These are phyloP conservation scores for Paralichthys olivaceus DNA, from an alignment of 2,113 vertebrate species.

Conservation along the genomic window DNA sequence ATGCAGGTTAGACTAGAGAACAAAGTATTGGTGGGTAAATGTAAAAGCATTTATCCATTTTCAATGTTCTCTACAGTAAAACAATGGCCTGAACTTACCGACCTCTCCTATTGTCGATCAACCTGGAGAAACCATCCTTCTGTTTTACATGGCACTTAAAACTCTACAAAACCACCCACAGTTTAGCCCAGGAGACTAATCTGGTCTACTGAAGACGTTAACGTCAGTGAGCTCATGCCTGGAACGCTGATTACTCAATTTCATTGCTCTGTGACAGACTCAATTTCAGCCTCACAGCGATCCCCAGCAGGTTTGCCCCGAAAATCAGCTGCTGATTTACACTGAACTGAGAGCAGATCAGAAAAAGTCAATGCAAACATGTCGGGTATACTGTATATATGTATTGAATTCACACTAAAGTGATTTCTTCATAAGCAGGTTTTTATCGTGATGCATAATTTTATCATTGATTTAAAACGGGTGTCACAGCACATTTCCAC, in stretches of 20 bases:
- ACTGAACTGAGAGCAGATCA: not conserved
- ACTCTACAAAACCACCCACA: not conserved
- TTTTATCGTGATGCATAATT: slow-evolving; percentile 23
- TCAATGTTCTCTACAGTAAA: no score
- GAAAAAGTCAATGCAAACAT: not conserved
- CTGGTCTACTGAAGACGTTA: not conserved
- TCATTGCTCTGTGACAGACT: not conserved
- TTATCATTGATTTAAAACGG: slow-evolving; percentile 26
- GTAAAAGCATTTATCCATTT: no score
- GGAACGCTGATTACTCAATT: slow-evolving; percentile 3
- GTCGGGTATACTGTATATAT: not conserved
- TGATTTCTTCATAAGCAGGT: not conserved
- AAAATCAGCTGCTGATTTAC: not conserved
- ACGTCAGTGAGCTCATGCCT: not conserved
- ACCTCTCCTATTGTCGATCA: not conserved
- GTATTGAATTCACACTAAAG: not conserved
- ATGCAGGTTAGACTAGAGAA: no score
- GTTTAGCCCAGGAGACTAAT: not conserved
- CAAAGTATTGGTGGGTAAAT: no score
- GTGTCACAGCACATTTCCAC: slow-evolving; percentile 10
- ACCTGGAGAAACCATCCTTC: not conserved
- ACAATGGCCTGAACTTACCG: no score
- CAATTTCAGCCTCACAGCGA: not conserved
- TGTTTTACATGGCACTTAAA: slow-evolving; percentile 17
- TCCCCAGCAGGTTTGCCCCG: not conserved